Evolutionary conservation across 1,140 invertebrate species (phyloP).

Genomic region (Colletes latitarsis): DNA sequence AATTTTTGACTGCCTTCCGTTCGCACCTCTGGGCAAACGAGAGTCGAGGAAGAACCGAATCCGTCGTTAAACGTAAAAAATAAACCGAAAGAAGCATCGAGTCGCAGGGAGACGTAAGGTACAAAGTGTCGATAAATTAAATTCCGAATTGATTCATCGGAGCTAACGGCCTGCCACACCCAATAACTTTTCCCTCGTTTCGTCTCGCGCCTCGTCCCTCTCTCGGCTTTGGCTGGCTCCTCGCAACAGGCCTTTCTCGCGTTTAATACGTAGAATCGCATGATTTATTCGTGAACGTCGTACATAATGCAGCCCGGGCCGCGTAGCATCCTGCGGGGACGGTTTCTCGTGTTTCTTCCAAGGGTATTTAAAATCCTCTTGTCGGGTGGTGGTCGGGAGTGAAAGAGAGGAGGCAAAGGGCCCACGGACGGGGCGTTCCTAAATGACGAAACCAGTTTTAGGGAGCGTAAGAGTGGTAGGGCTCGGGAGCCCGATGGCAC

Average conservation of each 20-base stretch:
- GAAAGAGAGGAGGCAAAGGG: slow-evolving; percentile 38
- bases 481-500: slow-evolving; percentile 53
- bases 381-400: neutral
- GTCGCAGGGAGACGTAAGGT: too few species aligned
- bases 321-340: neutral
- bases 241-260: neutral
- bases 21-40: too few species aligned
- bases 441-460: slow-evolving; percentile 69
- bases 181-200: neutral
- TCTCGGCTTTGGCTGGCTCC: too few species aligned
- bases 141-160: slow-evolving; percentile 18
- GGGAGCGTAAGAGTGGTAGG: slow-evolving; percentile 71
- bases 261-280: neutral
- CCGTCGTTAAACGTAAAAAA: neutral
- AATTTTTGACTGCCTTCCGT: too few species aligned
- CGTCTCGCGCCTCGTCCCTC: neutral
- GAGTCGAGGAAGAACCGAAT: neutral
- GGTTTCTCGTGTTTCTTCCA: slow-evolving; percentile 41
- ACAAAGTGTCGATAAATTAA: slow-evolving; percentile 16
- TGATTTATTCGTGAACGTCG: slow-evolving; percentile 27
- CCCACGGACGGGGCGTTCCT: slow-evolving; percentile 55
- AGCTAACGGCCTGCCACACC: slow-evolving; percentile 1
- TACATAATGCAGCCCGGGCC: neutral
- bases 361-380: slow-evolving; percentile 60
- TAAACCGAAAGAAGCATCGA: neutral